Evolutionary conservation across 2,888 invertebrate species (phyloP), one percentile per base, ranked within the genome.

Genomic region (Cantharis flavilabris): DNA sequence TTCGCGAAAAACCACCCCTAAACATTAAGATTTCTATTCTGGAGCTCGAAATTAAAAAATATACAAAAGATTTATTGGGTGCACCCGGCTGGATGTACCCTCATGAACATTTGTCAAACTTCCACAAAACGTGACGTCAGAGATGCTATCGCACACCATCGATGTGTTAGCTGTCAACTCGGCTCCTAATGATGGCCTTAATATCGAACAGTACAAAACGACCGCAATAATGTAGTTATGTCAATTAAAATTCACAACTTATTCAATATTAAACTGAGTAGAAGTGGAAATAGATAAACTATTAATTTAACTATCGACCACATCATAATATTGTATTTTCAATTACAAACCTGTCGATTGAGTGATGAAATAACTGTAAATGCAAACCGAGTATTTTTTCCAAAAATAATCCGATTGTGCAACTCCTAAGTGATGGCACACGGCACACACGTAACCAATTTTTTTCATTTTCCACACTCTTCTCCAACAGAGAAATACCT

Each of bases 141-240:
- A 71, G 77, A 74, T 77, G 28, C 63, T 76, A 80, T 80, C 80
- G 70, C 20, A 63, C 76, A 65, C 75, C 80, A 76, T 72, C 76
- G 76, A 80, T 80, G 80, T 80, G 78, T 76, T 80, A 78, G 78
- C 80, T 80, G 80, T 80, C 80, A 80, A 78, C 80, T 73, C 72
- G 69, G 73, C 75, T 76, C 76, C 71, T 80, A 80, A 80, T 78
- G 80, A 80, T 76, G 78, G 73, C 75, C 73, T 75, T 75, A 78
- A 80, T 80, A 77, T 72, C 73, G 73, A 76, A 80, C 80, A 75
- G 76, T 78, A 80, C 76, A 80, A 76, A 76, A 78, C 78, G 80
- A 78, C 78, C 77, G 70, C 78, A 75, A 73, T 72, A 71, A 28
- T 70, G 77, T 80, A 78, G 76, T 80, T 71, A 28, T 80, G 78